Evolutionary conservation across 2,888 invertebrate genomes (phyloP), one percentile per base, ranked within the genome.

Genomic region (Blera fallax): DNA sequence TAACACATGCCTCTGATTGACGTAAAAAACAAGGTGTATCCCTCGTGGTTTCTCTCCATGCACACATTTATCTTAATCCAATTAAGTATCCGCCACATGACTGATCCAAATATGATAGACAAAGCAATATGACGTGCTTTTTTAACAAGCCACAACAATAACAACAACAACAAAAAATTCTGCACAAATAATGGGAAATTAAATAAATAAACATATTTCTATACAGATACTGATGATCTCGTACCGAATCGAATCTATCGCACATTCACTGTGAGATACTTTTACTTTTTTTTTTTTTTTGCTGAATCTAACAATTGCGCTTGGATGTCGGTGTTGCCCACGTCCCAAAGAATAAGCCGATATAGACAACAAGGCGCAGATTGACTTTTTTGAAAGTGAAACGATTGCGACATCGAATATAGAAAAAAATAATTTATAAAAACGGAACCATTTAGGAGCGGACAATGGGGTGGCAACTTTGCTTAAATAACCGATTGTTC

Each of bases 381-480:
- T 24, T 27, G 48, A 48, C 6, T 40, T 40, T 52, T 43, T 58
- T 76, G 18, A 58, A 67, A 76, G 16, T 14, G 24, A 76, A 76
- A 29, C 37, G 48, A 77, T 77, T 77, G 45, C 58, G 58, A 58
- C 58, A 77, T 50, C 37, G 10, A 48, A 72, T n/a, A 32, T 60
- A 10, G 21, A 11, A 24, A 24, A 4, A 24, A 24, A 24, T 24
- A 24, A 24, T 24, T 24, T 4, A 24, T 24, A 52, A 54, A 64
- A 18, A 50, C 16, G 8, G 24, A 60, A 60, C 52, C 69, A 67
- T 58, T 77, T 50, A 67, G 48, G 18, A 3, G 16, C 37, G 32
- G 18, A 76, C 50, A 69, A 77, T 48, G 10, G 58, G 29, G 58
- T 50, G 43, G 27, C 74, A 34, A 52, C 40, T 64, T 32, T 27